Percentiles rank a stretch among this genome's conserved stretches.
phyloP scores from a whole-genome alignment of 2,797 vertebrate genomes.

The Sebastes minor region DNA sequence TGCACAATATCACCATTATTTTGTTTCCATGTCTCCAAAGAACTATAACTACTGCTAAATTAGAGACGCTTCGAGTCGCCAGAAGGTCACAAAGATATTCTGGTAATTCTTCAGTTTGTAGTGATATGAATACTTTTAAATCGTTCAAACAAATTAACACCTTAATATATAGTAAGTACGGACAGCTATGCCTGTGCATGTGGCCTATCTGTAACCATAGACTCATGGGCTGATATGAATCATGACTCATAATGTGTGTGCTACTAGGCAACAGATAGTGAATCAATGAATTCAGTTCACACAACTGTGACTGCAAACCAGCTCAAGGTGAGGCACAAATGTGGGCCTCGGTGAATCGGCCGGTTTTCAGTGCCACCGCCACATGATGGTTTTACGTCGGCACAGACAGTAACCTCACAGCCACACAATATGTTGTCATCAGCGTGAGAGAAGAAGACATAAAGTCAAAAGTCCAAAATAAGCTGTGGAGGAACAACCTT shows the following conservation, averaged over 20 bases:
- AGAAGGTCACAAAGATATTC: not conserved
- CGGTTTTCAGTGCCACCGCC: too few species aligned
- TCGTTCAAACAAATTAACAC: not conserved
- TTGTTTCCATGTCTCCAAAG: not conserved
- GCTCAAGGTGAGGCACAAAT: not conserved
- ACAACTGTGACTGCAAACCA: not conserved
- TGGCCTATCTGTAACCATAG: not conserved
- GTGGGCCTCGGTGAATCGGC: not conserved
- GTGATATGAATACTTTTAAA: not conserved
- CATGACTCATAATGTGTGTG: constrained; percentile 4
- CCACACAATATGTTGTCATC: too few species aligned
- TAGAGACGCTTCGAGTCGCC: not conserved
- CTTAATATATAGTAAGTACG: not conserved
- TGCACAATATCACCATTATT: not conserved
- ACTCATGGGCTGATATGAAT: not conserved
- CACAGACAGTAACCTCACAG: too few species aligned
- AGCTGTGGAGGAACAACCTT: too few species aligned
- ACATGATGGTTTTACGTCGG: too few species aligned
- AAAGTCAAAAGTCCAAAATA: too few species aligned
- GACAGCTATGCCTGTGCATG: not conserved
- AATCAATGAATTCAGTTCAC: constrained; percentile 7
- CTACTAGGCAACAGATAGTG: constrained; percentile 1
- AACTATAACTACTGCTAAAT: not conserved
- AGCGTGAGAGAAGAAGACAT: too few species aligned
- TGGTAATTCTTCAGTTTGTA: not conserved